Conservation (phyloP, 2,113 vertebrate species). For the Alexandromys fortis region DNA sequence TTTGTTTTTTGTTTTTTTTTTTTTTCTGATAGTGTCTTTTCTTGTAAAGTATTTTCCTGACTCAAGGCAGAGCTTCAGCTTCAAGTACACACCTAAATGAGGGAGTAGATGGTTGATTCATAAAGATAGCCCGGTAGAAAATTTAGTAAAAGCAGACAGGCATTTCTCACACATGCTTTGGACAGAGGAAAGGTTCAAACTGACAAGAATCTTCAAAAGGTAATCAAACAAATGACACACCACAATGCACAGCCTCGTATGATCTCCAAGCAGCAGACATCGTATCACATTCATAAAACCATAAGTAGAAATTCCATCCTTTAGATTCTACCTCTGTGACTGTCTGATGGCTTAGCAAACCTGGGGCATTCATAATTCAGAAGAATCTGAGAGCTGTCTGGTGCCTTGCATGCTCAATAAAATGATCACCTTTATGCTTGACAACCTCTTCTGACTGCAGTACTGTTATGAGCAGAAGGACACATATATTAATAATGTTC, state of each 20-base stretch:
- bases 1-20: background rate
- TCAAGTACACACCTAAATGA: conserved; percentile 38
- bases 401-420: background rate
- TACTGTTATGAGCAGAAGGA: background rate
- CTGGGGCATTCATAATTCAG: conserved; percentile 42
- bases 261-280: conserved; percentile 22
- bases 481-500: conserved; percentile 26
- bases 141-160: background rate
- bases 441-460: background rate
- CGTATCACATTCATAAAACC: background rate
- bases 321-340: background rate
- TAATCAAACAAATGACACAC: background rate
- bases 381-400: conserved; percentile 33
- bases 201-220: conserved; percentile 1
- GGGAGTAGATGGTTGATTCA: background rate
- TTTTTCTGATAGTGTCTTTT: background rate
- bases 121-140: background rate
- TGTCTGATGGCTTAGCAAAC: background rate
- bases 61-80: background rate
- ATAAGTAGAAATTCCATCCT: conserved; percentile 4
- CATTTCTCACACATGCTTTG: conserved; percentile 4
- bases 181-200: background rate
- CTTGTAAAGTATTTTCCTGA: background rate
- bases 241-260: background rate
- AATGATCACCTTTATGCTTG: conserved; percentile 45